phyloP scores from a whole-genome alignment of 2,113 vertebrate genomes.

The Menidia beryllina region DNA sequence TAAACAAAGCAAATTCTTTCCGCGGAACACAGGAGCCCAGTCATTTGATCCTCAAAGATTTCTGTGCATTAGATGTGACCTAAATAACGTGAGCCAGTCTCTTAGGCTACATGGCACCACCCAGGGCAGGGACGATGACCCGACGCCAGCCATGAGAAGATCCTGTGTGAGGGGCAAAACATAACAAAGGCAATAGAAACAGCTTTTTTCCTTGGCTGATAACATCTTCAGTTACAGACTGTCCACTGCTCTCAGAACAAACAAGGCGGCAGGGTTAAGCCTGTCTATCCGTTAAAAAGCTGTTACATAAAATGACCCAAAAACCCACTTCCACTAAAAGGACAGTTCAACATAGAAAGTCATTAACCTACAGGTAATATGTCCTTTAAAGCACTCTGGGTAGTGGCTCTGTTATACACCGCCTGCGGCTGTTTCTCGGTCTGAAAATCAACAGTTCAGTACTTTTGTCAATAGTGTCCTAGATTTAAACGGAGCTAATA shows the following conservation, averaged over 20 bases:
- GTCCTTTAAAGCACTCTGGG: conserved; percentile 62
- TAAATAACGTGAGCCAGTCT: conserved; percentile 52
- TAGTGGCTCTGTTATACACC: conserved; percentile 26
- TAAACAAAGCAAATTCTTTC: background rate
- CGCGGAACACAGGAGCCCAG: background rate
- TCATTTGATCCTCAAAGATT: background rate
- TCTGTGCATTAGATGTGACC: conserved; percentile 34
- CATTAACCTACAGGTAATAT: conserved; percentile 76
- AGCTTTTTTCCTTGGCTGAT: conserved; percentile 27
- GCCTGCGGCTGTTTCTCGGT: conserved; percentile 56
- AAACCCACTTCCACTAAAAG: conserved; percentile 76
- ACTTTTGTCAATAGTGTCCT: conserved; percentile 61
- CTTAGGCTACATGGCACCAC: conserved; percentile 19
- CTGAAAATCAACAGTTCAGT: conserved; percentile 55
- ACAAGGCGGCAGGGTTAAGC: conserved; percentile 48
- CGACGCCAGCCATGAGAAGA: conserved; percentile 30
- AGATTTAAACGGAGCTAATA: conserved; percentile 49
- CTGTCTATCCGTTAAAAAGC: conserved; percentile 36
- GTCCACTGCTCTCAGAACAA: conserved; percentile 40
- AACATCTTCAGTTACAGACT: conserved; percentile 41
- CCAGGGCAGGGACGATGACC: conserved; percentile 62
- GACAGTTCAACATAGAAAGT: conserved; percentile 68
- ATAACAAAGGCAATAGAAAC: conserved; percentile 33
- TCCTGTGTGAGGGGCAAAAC: conserved; percentile 40
- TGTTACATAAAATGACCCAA: conserved; percentile 76